Evolutionary conservation across 2,113 vertebrate genomes (phyloP).

Genomic region (Strix aluco): DNA sequence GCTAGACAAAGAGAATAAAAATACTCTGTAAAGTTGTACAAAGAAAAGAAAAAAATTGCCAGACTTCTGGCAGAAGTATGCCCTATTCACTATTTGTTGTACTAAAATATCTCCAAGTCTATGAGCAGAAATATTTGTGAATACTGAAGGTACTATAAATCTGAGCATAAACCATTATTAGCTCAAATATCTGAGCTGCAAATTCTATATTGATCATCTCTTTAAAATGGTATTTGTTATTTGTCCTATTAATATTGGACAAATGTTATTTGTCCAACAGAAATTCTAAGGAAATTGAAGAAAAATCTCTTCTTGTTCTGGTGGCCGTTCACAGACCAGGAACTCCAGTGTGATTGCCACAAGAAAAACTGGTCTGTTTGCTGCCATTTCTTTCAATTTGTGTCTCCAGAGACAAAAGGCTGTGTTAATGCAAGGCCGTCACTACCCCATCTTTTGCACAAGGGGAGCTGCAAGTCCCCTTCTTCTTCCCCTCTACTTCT

Average conservation of each 20-base stretch:
- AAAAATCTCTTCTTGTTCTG: not conserved
- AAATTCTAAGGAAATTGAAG: not conserved
- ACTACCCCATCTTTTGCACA: accelerated
- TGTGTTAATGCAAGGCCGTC: no score
- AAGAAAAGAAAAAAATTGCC: not conserved
- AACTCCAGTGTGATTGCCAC: not conserved
- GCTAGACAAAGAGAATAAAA: not conserved
- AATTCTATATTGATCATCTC: not conserved
- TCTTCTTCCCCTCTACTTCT: not conserved
- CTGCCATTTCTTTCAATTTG: not conserved
- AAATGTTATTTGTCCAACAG: not conserved
- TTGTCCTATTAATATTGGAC: no score
- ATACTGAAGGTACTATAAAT: not conserved
- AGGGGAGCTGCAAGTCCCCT: not conserved
- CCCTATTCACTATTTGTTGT: not conserved
- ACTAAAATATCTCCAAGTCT: not conserved
- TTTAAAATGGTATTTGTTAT: not conserved
- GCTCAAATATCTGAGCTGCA: not conserved
- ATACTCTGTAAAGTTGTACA: not conserved
- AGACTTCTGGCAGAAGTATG: not conserved
- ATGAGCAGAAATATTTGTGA: not conserved
- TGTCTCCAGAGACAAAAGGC: not conserved
- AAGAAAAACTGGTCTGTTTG: not conserved
- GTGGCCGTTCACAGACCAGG: not conserved
- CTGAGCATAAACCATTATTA: not conserved